These are phyloP conservation scores for Morus bassanus DNA, from an alignment of 2,797 vertebrate species.

Conservation along the genomic window DNA sequence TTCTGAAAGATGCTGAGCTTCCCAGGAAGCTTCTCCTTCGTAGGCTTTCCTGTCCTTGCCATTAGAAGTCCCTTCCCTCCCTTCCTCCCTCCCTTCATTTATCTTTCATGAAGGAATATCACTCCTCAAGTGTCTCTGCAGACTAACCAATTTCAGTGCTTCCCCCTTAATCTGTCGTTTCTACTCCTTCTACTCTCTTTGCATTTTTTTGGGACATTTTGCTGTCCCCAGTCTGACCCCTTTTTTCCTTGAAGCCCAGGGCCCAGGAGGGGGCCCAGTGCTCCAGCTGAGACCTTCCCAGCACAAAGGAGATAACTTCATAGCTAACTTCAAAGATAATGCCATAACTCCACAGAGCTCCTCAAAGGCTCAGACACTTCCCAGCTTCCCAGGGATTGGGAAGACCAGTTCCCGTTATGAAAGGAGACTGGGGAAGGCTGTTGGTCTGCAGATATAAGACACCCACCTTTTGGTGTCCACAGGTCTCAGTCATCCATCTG, in stretches of 20 bases:
- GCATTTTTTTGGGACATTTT: not conserved
- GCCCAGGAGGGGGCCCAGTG: not conserved
- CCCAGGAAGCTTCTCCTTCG: not conserved
- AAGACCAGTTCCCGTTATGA: not conserved
- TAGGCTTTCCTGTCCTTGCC: not conserved
- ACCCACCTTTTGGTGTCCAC: not conserved
- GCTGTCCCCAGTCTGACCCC: conserved; percentile 8
- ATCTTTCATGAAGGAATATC: not conserved
- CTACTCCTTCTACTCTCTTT: not conserved
- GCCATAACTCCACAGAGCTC: not conserved
- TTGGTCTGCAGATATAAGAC: not conserved
- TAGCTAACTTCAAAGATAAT: not conserved
- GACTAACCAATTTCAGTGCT: not conserved
- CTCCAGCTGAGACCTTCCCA: not conserved
- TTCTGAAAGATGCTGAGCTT: not conserved
- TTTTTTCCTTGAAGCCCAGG: not conserved
- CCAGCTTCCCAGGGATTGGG: not conserved
- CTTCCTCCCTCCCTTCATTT: not conserved
- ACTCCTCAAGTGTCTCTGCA: not conserved
- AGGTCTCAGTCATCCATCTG: not conserved
- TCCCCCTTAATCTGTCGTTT: not conserved
- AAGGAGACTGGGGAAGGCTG: not conserved
- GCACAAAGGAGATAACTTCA: conserved; percentile 12
- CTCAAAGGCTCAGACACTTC: not conserved
- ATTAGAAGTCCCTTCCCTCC: not conserved